A percentile compares a stretch with the other conserved stretches of the same genome.
Evolutionary conservation across 2,797 vertebrate genomes (phyloP).

Genomic region (Pseudochirops corinnae): DNA sequence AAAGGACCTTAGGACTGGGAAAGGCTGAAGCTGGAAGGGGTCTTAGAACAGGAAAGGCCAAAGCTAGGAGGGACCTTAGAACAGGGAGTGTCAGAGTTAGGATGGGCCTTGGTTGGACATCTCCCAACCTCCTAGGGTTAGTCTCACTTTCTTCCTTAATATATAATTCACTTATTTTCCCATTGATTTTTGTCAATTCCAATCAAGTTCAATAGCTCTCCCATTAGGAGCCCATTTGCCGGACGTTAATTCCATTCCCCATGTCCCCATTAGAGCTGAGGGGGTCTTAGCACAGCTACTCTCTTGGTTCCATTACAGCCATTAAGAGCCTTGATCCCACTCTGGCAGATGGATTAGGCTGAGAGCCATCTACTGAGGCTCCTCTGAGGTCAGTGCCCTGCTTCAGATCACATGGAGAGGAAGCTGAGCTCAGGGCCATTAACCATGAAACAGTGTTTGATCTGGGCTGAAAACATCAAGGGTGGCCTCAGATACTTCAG

Average conservation of each 20-base stretch:
- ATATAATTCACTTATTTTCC: constrained; percentile 6
- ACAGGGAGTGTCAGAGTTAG: background rate
- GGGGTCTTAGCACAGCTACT: background rate
- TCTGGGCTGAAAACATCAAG: background rate
- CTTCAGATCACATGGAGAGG: background rate
- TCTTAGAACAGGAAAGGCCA: background rate
- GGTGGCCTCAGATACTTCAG: background rate
- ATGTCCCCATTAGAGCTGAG: background rate
- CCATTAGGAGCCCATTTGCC: background rate
- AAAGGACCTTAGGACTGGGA: background rate
- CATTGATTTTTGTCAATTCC: constrained; percentile 9
- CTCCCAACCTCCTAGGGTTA: background rate
- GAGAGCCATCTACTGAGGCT: background rate
- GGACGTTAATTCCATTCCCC: background rate
- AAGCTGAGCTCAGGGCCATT: background rate
- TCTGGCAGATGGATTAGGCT: background rate
- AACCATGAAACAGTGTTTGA: background rate
- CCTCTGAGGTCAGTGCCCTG: background rate
- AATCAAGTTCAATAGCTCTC: background rate
- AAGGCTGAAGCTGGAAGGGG: background rate
- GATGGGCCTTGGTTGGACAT: background rate
- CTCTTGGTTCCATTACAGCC: background rate
- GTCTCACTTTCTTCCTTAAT: background rate
- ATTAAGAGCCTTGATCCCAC: background rate
- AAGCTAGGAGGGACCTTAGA: background rate